phyloP scores from a whole-genome alignment of 2,113 vertebrate genomes.

The Sylvicapra grimmia region DNA sequence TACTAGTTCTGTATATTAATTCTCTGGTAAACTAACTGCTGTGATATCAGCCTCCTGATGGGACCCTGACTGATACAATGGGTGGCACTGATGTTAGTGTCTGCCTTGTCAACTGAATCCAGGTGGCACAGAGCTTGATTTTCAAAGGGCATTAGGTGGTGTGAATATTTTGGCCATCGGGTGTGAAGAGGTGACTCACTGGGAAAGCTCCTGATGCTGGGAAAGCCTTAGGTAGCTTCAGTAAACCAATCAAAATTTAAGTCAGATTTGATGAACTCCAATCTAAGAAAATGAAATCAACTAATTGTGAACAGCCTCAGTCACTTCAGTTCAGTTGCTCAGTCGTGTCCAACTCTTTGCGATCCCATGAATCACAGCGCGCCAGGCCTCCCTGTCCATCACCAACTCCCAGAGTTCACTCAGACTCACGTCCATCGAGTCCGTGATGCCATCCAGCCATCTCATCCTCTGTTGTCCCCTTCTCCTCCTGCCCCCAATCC shows the following conservation, averaged over 20 bases:
- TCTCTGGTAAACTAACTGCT: neutral
- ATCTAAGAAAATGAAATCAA: neutral
- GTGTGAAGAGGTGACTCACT: neutral
- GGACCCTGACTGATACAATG: neutral
- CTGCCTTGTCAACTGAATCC: neutral
- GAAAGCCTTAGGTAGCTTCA: neutral
- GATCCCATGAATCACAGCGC: too few species aligned
- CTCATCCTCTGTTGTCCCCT: too few species aligned
- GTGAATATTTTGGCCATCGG: rapidly evolving
- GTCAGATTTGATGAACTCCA: neutral
- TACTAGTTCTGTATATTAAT: neutral
- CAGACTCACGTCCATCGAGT: too few species aligned
- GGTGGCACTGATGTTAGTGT: neutral
- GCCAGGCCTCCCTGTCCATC: too few species aligned
- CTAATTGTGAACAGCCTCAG: neutral
- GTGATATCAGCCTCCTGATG: neutral
- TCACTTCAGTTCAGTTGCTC: too few species aligned
- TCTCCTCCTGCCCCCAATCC: too few species aligned
- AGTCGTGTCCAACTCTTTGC: too few species aligned
- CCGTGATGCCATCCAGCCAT: too few species aligned
- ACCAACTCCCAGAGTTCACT: too few species aligned
- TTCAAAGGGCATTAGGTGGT: neutral
- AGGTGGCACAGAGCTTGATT: neutral
- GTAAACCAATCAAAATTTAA: neutral
- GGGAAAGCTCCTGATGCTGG: neutral